phyloP scores from a whole-genome alignment of 1,140 invertebrate species.

The Agrypnia vestita region DNA sequence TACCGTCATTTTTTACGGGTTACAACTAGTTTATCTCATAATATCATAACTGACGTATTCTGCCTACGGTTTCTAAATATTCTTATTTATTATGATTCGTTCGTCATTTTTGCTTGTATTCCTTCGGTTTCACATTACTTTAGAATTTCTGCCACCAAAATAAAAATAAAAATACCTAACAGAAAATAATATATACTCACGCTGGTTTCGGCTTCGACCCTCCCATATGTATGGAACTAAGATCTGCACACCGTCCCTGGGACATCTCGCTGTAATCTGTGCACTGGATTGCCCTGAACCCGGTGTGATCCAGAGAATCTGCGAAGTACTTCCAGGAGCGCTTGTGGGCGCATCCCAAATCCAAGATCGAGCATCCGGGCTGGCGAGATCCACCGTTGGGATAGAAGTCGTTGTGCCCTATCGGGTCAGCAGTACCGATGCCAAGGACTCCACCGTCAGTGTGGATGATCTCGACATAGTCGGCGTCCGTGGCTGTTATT shows the following conservation, averaged over 20 bases:
- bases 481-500: conserved; percentile 69
- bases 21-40: too few relatives aligned
- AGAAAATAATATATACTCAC: conserved; percentile 20
- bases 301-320: conserved; percentile 59
- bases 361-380: conserved; percentile 73
- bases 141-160: too few relatives aligned
- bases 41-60: too few relatives aligned
- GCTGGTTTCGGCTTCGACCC: conserved; percentile 36
- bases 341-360: conserved; percentile 58
- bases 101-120: too few relatives aligned
- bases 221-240: conserved; percentile 44
- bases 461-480: conserved; percentile 79
- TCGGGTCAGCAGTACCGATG: conserved; percentile 67
- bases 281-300: conserved; percentile 42
- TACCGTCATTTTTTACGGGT: too few relatives aligned
- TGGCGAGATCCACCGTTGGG: conserved; percentile 75
- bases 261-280: conserved; percentile 14
- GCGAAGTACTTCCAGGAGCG: conserved; percentile 63
- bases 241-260: conserved; percentile 11
- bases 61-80: too few relatives aligned
- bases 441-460: conserved; percentile 76
- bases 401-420: conserved; percentile 77
- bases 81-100: too few relatives aligned
- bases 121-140: too few relatives aligned
- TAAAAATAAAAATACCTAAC: too few relatives aligned